Percentiles rank a stretch among this genome's conserved stretches.
Evolutionary conservation across 2,113 vertebrate genomes (phyloP).

Genomic region (Fregetta grallaria): DNA sequence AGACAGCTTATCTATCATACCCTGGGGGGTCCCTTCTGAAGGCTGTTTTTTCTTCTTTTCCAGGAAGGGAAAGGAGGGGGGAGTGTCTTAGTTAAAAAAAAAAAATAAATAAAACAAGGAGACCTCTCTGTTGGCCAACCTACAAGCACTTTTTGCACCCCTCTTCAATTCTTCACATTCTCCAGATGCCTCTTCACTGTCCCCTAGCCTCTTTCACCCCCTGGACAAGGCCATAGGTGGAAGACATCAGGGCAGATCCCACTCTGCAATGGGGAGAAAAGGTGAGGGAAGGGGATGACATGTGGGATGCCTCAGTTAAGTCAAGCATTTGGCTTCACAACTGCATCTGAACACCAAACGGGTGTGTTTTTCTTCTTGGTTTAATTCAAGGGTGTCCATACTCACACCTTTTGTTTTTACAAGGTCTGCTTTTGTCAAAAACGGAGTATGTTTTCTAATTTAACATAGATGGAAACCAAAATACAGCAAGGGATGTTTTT

Average conservation of each 20-base stretch:
- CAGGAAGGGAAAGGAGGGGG: background rate
- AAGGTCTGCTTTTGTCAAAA: background rate
- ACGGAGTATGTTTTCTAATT: background rate
- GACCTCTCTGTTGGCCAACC: background rate
- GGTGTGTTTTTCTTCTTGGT: background rate
- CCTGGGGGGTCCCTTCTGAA: background rate
- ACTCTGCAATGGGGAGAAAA: rapidly evolving
- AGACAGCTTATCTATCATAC: background rate
- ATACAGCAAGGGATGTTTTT: background rate
- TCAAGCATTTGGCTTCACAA: background rate
- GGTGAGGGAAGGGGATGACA: rapidly evolving
- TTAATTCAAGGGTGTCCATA: background rate
- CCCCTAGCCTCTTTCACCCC: background rate
- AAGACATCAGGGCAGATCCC: background rate
- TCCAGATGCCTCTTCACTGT: background rate
- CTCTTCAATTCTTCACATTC: rapidly evolving
- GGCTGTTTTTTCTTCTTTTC: background rate
- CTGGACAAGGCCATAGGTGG: background rate
- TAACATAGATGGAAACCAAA: background rate
- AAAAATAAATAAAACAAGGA: background rate
- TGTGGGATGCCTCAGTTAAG: background rate
- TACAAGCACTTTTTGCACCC: background rate
- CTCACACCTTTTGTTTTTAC: background rate
- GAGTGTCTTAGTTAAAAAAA: background rate
- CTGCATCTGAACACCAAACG: background rate